Conservation (phyloP, 2,113 vertebrate genomes). For the Etheostoma spectabile region DNA sequence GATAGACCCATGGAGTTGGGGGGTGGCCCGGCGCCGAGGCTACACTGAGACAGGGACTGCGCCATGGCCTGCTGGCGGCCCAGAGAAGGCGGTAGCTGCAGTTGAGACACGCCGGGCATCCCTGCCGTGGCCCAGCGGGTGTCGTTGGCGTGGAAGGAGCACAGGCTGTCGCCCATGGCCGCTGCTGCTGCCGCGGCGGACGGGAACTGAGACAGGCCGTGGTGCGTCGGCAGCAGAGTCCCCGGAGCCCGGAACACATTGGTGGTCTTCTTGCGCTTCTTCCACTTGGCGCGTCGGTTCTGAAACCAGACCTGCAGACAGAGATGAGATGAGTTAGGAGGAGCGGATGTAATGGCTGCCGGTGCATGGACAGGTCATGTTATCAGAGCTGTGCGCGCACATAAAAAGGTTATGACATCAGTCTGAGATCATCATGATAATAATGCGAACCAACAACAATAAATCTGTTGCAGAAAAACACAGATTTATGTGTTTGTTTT, state of each 20-base stretch:
- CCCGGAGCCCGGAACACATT: conserved; percentile 95
- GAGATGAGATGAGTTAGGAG: background rate
- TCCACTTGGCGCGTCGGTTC: conserved; percentile 97
- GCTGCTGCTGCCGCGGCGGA: conserved; percentile 86
- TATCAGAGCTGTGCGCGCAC: background rate
- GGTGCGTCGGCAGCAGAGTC: conserved; percentile 92
- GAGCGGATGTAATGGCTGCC: background rate
- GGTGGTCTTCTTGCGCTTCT: conserved; percentile 99
- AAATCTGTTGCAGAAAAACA: conserved; percentile 36
- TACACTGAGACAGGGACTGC: conserved; percentile 96
- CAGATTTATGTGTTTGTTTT: background rate
- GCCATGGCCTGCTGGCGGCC: conserved; percentile 94
- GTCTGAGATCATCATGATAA: conserved; percentile 11
- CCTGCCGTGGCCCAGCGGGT: conserved; percentile 93
- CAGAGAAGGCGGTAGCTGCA: conserved; percentile 91
- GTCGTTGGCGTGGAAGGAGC: conserved; percentile 98
- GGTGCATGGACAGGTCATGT: conserved; percentile 8
- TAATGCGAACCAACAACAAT: background rate
- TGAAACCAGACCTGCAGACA: conserved; percentile 94
- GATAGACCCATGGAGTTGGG: conserved; percentile 95
- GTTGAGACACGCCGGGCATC: conserved; percentile 93
- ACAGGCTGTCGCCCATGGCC: conserved; percentile 95
- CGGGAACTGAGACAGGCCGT: conserved; percentile 91
- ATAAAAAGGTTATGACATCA: conserved; percentile 46
- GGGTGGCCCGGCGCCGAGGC: conserved; percentile 90